Evolutionary conservation across 2,113 vertebrate species (phyloP).

Genomic region (Eulemur rufifrons): DNA sequence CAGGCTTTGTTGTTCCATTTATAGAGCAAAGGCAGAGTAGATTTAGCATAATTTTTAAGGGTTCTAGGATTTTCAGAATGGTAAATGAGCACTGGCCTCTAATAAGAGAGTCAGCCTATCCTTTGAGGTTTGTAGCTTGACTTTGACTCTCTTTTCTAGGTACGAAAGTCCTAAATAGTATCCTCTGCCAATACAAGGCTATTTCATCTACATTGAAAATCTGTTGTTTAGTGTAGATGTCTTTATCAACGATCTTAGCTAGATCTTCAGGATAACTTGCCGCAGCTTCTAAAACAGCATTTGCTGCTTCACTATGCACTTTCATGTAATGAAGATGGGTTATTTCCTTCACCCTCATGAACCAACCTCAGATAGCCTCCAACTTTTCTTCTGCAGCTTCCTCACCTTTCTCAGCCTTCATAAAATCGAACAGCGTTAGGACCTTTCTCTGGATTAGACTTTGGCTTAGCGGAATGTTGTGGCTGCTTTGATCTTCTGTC

Average conservation of each 20-base stretch:
- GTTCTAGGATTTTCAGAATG: not conserved
- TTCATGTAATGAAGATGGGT: not conserved
- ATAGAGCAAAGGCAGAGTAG: not conserved
- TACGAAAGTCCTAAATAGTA: not conserved
- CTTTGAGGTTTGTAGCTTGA: not conserved
- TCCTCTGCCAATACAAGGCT: not conserved
- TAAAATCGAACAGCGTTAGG: not conserved
- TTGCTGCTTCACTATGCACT: not conserved
- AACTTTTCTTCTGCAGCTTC: not conserved
- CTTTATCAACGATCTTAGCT: not conserved
- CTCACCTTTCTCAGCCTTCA: not conserved
- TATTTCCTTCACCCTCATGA: not conserved
- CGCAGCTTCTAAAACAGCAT: not conserved
- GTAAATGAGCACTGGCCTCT: not conserved
- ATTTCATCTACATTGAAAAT: not conserved
- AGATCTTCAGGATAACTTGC: not conserved
- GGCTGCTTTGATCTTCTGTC: not conserved
- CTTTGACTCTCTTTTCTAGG: not conserved
- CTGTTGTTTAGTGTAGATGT: not conserved
- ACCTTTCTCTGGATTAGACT: not conserved
- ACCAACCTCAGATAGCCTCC: not conserved
- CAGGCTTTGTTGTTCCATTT: not conserved
- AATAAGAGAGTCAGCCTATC: not conserved
- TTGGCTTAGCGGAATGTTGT: not conserved
- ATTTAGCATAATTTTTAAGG: not conserved